Percentiles rank a stretch among this genome's conserved stretches.
phyloP scores from a whole-genome alignment of 2,113 vertebrate genomes.

The Grantiella picta region DNA sequence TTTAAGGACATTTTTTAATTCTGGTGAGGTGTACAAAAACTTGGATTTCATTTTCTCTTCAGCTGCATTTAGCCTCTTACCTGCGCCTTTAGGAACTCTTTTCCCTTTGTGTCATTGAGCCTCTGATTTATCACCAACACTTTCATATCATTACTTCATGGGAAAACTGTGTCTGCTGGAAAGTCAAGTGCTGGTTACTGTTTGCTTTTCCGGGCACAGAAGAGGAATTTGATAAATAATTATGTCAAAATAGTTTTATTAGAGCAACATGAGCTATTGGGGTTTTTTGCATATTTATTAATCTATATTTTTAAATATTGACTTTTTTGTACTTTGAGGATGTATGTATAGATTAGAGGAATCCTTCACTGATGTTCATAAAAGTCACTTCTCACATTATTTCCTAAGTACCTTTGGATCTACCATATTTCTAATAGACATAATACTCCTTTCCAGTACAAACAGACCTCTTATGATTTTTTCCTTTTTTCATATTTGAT shows the following conservation, averaged over 20 bases:
- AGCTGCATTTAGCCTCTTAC: not conserved
- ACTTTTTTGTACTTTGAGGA: not conserved
- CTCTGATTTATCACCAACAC: not conserved
- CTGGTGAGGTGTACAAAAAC: not conserved
- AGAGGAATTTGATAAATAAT: not conserved
- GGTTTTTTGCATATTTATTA: not conserved
- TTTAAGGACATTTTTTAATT: not conserved
- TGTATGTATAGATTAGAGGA: rapidly evolving
- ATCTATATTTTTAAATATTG: not conserved
- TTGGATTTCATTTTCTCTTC: not conserved
- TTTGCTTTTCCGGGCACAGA: not conserved
- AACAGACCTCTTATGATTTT: not conserved
- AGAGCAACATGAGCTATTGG: not conserved
- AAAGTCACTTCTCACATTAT: not conserved
- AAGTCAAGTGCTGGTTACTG: not conserved
- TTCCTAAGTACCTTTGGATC: not conserved
- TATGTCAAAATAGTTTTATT: not conserved
- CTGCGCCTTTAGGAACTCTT: not conserved
- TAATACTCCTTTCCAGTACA: not conserved
- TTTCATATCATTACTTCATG: not conserved
- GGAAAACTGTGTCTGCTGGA: not conserved
- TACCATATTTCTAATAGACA: not conserved
- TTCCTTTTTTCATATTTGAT: not conserved
- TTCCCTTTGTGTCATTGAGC: not conserved
- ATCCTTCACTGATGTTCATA: not conserved